Evolutionary conservation across 2,113 vertebrate genomes (phyloP).

Genomic region (Brevimyrus niger): DNA sequence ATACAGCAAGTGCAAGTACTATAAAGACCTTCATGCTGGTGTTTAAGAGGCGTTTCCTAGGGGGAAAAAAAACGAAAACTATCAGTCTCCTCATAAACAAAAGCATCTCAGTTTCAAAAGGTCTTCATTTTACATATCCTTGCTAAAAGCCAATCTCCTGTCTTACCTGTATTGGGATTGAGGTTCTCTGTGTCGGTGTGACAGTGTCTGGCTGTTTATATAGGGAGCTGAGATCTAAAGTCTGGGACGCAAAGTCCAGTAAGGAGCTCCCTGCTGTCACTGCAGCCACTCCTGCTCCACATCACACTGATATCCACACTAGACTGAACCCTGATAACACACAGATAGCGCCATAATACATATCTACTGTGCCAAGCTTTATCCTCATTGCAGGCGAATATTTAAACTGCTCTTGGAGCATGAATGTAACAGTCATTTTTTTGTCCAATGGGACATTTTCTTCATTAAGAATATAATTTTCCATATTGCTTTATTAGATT

Average conservation of each 20-base stretch:
- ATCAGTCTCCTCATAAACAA: not conserved
- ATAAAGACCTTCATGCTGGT: conserved; percentile 27
- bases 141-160: not conserved
- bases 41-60: conserved; percentile 10
- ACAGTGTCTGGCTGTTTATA: not conserved
- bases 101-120: conserved; percentile 17
- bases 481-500: not conserved
- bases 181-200: not conserved
- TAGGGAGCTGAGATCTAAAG: not conserved
- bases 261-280: conserved; percentile 13
- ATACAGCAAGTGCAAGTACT: conserved; percentile 44
- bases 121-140: not conserved
- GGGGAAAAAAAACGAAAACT: not conserved
- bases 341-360: conserved; percentile 2
- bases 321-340: not conserved
- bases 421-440: not conserved
- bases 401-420: not conserved
- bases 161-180: not conserved
- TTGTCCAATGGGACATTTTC: not conserved
- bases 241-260: conserved; percentile 17
- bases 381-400: not conserved
- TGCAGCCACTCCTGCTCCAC: conserved; percentile 9
- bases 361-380: not conserved
- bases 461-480: not conserved
- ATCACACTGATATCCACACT: not conserved